phyloP scores from a whole-genome alignment of 2,888 invertebrate genomes.

The Yponomeuta evonymella region DNA sequence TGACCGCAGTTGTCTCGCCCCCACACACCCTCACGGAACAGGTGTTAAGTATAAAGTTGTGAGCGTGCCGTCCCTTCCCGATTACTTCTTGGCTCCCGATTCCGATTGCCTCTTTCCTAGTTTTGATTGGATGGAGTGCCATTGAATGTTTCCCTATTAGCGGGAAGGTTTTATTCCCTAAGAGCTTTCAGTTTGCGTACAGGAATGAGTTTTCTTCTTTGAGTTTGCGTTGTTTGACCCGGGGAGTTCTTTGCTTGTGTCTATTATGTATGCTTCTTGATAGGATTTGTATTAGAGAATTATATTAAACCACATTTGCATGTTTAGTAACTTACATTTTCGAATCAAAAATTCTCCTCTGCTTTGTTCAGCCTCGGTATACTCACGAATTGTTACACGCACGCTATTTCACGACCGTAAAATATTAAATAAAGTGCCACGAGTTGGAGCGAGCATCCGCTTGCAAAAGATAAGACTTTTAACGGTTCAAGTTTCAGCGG shows the following conservation, averaged over 20 bases:
- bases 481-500: conserved; percentile 46
- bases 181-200: conserved; percentile 15
- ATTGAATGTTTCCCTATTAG: conserved; percentile 36
- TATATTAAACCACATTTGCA: conserved; percentile 3
- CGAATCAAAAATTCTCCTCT: background rate
- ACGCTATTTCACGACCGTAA: conserved; percentile 15
- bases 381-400: conserved; percentile 15
- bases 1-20: conserved; percentile 21
- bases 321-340: conserved; percentile 8
- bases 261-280: background rate
- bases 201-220: conserved; percentile 16
- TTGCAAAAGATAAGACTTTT: conserved; percentile 42
- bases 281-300: background rate
- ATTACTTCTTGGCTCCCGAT: conserved; percentile 44
- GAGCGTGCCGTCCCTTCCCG: conserved; percentile 38
- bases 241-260: background rate
- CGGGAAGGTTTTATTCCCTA: conserved; percentile 22
- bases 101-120: conserved; percentile 44
- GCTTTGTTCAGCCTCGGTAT: conserved; percentile 7
- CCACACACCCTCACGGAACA: conserved; percentile 27
- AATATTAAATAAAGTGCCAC: conserved; percentile 19
- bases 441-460: conserved; percentile 34
- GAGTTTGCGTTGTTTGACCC: conserved; percentile 15
- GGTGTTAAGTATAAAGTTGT: conserved; percentile 46
- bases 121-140: conserved; percentile 39